A percentile compares a stretch with the other conserved stretches of the same genome.
phyloP scores from a whole-genome alignment of 2,797 vertebrate genomes.

The Sebastes cheni region DNA sequence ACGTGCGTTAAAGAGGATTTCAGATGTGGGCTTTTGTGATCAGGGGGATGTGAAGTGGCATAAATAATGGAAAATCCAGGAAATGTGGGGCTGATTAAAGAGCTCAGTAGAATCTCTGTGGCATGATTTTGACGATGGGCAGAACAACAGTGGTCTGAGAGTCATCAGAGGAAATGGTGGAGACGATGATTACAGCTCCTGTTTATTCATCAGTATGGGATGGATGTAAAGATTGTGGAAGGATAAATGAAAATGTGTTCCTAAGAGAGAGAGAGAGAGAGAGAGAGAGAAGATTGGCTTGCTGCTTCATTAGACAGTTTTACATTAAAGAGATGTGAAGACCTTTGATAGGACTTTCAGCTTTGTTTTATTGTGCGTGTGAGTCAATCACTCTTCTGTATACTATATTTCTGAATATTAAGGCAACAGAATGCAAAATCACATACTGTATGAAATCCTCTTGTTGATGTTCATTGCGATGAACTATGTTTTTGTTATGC shows the following conservation, averaged over 20 bases:
- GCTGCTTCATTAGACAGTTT: slow-evolving; percentile 13
- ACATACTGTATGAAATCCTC: neutral
- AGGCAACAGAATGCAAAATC: neutral
- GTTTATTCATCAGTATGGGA: slow-evolving; percentile 8
- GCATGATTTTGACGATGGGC: slow-evolving; percentile 28
- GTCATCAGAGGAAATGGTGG: slow-evolving; percentile 22
- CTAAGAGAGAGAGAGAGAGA: neutral
- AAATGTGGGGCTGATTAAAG: slow-evolving; percentile 31
- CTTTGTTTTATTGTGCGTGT: neutral
- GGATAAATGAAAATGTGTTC: neutral
- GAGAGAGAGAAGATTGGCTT: neutral
- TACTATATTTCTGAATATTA: neutral
- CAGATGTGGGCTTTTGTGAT: slow-evolving; percentile 48
- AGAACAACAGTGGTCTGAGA: slow-evolving; percentile 15
- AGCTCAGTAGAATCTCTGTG: neutral
- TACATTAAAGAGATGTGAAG: slow-evolving; percentile 16
- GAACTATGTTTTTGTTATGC: neutral
- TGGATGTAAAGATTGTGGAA: slow-evolving; percentile 26
- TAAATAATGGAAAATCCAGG: slow-evolving; percentile 36
- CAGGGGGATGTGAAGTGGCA: slow-evolving; percentile 31
- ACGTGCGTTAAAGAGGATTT: slow-evolving; percentile 41
- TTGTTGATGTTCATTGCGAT: neutral
- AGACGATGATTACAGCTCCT: slow-evolving; percentile 2
- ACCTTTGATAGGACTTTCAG: neutral
- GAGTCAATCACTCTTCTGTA: neutral